Evolutionary conservation across 2,888 invertebrate genomes (phyloP).

Genomic region (Deilephila elpenor): DNA sequence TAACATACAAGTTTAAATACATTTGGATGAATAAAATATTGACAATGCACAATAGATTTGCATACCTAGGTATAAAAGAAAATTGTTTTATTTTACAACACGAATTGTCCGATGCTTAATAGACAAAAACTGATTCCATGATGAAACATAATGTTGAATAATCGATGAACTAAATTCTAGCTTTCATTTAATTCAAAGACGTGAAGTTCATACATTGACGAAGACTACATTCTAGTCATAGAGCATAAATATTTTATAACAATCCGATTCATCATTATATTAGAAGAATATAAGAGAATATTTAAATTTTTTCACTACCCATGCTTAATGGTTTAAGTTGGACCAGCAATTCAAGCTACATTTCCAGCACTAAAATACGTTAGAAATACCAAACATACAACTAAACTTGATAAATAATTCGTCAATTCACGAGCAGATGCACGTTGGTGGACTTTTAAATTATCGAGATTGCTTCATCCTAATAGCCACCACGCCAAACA

Average conservation of each 20-base stretch:
- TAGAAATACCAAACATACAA: too few species aligned
- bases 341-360: too few species aligned
- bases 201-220: background rate
- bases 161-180: background rate
- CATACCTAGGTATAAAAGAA: background rate
- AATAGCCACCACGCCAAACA: constrained; percentile 19
- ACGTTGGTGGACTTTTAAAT: constrained; percentile 3
- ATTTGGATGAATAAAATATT: background rate
- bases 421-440: background rate
- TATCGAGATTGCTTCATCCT: background rate
- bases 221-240: background rate
- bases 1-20: too few species aligned
- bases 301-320: too few species aligned
- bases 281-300: too few species aligned
- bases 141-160: constrained; percentile 13
- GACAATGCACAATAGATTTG: constrained; percentile 9
- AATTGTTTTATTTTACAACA: constrained; percentile 18
- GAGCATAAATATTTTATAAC: background rate
- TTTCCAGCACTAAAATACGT: too few species aligned
- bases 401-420: background rate
- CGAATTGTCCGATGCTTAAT: constrained; percentile 9
- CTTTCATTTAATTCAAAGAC: constrained; percentile 11
- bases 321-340: too few species aligned
- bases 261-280: too few species aligned
- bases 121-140: constrained; percentile 5